Evolutionary conservation across 2,113 vertebrate genomes (phyloP), one percentile per base, ranked within the genome.

Genomic region (Todiramphus chloris): DNA sequence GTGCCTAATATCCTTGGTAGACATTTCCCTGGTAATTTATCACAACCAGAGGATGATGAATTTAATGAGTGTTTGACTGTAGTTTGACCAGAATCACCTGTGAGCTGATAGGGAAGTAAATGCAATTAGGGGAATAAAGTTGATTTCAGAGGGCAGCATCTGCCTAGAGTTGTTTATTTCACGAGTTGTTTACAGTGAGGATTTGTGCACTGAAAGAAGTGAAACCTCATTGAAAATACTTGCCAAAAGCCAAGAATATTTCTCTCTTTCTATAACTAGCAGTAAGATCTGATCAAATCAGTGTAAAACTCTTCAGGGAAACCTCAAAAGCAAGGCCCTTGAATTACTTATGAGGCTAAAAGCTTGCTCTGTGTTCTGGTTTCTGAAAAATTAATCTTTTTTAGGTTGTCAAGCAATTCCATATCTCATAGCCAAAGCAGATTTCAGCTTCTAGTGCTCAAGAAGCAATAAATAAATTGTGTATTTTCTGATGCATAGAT

Each of bases 291-390:
- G 50, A 63, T 94, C 37, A 79, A 79, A 82, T 84, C 74, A 74
- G 73, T 12, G 33, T 84, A 51, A 62, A 62, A 17, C 43, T 93
- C 89, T 92, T 85, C 53, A 91, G 90, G 84, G 92, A 96, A 94
- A 80, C 70, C 70, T 94, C 84, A 89, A 89, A 89, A 93, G 39
- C 56, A 83, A 82, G 43, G 16, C 58, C 23, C 43, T 63, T 89
- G 93, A 96, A 91, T 94, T 95, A 82, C 48, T 96, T 82, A 89
- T 2, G 58, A 95, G 74, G 37, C 69, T 83, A 73, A 92, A 91
- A 87, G 89, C 81, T 85, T 69, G 58, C 50, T 89, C 77, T 27
- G n/a, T 91, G 63, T 76, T 78, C 89, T 53, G 43, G 50, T 94
- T 95, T 89, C 85, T 90, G 72, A 77, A 88, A 90, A 90, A 80